Evolutionary conservation across 2,113 vertebrate genomes (phyloP).

Genomic region (Pteronura brasiliensis): DNA sequence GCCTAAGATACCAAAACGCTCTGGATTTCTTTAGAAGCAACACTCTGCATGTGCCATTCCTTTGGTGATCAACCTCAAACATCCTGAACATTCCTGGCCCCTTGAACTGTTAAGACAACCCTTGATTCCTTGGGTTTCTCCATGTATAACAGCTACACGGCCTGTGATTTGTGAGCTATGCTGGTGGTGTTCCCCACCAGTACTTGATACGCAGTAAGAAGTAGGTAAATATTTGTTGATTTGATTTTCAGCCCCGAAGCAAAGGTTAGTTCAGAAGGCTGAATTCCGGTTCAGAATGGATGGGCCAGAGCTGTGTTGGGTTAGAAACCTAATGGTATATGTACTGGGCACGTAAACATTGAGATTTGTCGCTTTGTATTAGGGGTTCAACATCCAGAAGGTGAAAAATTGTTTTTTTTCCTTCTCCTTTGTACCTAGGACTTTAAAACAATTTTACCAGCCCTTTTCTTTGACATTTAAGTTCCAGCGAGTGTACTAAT

Average conservation of each 20-base stretch:
- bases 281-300: neutral
- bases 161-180: neutral
- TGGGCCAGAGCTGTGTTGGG: neutral
- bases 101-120: neutral
- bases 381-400: neutral
- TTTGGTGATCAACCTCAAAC: neutral
- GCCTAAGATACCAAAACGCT: neutral
- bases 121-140: neutral
- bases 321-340: neutral
- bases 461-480: neutral
- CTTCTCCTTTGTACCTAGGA: neutral
- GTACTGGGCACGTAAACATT: neutral
- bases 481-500: neutral
- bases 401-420: conserved; percentile 5
- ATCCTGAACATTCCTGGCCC: neutral
- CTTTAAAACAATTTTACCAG: neutral
- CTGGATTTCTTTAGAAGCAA: neutral
- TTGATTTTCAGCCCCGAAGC: conserved; percentile 38
- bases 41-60: rapidly evolving
- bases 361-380: neutral
- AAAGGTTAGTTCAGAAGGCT: conserved; percentile 10
- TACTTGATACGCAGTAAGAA: neutral
- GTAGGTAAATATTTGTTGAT: conserved; percentile 55
- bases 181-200: neutral
- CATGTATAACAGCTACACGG: neutral